phyloP scores from a whole-genome alignment of 2,113 vertebrate species.

The Micromys minutus region DNA sequence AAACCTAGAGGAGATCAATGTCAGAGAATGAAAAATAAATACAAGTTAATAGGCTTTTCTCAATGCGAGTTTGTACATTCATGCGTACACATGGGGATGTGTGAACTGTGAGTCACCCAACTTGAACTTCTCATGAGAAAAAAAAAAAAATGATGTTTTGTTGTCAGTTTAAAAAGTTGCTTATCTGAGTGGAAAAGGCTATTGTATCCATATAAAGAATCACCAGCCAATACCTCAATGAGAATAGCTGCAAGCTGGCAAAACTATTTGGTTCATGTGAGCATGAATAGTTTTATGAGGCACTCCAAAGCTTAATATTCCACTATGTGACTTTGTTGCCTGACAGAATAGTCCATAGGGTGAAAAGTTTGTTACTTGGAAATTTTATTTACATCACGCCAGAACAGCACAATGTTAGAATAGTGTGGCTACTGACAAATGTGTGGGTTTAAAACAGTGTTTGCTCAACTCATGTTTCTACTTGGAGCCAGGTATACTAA shows the following conservation, averaged over 20 bases:
- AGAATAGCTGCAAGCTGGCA: conserved; percentile 40
- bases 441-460: neutral
- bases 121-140: conserved; percentile 66
- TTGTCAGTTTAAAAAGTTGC: conserved; percentile 41
- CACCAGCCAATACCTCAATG: conserved; percentile 52
- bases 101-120: conserved; percentile 67
- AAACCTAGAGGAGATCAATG: conserved; percentile 67
- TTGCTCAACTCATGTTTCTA: neutral
- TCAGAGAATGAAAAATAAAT: conserved; percentile 76
- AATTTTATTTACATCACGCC: conserved; percentile 1
- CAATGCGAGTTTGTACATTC: conserved; percentile 77
- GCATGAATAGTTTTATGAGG: neutral
- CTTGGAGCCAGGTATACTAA: neutral
- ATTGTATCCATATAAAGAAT: conserved; percentile 54
- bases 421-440: neutral
- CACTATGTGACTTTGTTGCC: neutral
- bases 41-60: conserved; percentile 70
- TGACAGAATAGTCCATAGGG: neutral
- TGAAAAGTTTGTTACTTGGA: neutral
- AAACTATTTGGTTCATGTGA: conserved; percentile 31
- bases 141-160: conserved; percentile 64
- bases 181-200: conserved; percentile 44
- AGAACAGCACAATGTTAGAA: neutral
- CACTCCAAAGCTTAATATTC: conserved; percentile 37
- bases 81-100: conserved; percentile 73